Percentiles rank a stretch among this genome's conserved stretches.
These are phyloP conservation scores for Epiperipatus broadwayi DNA, from an alignment of 2,888 invertebrate species.

Conservation along the genomic window DNA sequence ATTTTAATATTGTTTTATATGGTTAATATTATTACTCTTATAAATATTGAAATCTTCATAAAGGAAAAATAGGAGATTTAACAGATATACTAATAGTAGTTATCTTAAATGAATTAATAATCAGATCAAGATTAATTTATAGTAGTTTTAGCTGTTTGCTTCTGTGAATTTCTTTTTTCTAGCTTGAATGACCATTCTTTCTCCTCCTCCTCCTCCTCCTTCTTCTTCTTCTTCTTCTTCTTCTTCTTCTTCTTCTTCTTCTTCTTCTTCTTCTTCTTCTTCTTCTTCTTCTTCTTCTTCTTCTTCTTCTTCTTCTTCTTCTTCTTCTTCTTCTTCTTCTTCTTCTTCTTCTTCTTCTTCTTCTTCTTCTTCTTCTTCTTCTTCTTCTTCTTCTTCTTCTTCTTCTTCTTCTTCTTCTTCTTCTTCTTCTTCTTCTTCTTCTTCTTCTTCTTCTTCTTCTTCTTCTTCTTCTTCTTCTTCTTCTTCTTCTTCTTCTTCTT, in stretches of 20 bases:
- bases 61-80: too few species aligned
- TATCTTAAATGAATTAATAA: too few species aligned
- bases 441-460: conserved; percentile 3
- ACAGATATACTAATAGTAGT: too few species aligned
- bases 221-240: conserved; percentile 3
- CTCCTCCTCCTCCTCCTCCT: conserved; percentile 3
- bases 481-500: conserved; percentile 3
- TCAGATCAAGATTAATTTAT: too few species aligned
- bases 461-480: conserved; percentile 3
- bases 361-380: conserved; percentile 3
- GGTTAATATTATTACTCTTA: too few species aligned
- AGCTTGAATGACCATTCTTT: too few species aligned
- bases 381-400: conserved; percentile 3
- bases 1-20: too few species aligned
- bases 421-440: conserved; percentile 3
- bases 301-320: conserved; percentile 3
- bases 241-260: conserved; percentile 3
- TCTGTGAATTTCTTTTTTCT: too few species aligned
- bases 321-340: conserved; percentile 3
- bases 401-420: conserved; percentile 3
- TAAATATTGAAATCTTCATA: too few species aligned
- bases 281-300: conserved; percentile 3
- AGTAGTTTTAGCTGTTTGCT: too few species aligned
- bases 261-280: conserved; percentile 3
- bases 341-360: conserved; percentile 3